Base-by-base conservation (phyloP, 2,888 invertebrate species). In the Melieria crassipennis region DNA sequence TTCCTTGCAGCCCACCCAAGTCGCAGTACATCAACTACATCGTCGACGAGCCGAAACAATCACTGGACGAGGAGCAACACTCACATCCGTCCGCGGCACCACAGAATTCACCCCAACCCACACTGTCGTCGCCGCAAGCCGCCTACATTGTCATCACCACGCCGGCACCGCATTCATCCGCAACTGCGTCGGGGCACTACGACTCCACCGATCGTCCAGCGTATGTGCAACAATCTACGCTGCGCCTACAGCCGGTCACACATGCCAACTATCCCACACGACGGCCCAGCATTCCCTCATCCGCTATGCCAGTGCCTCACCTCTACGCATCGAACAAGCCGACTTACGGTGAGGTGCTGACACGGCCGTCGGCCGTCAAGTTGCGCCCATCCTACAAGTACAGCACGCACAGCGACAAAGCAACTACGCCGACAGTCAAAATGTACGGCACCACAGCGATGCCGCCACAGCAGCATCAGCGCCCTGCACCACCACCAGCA, bases 41-140 rank as follows among this genome's bases (percentile, higher is more conserved):
- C 47, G 81, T 84, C 63, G 84, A 85, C 50, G 85, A 83, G 4
- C 85, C 85, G 1, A 80, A 83, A 30, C 85, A 85, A 73, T 81
- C 84, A 2, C 73, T 84, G 70, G 85, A 85, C 4, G 85, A 84
- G 61, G 83, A 84, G 47, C 83, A 80, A 47, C 80, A 79, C 4
- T 43, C 42, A 52, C 63, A 46, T 68, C 1, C 56, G n/a, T 43
- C 65, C 45, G 13, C 50, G 60, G 75, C 69, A 6, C 42, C 67
- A 4, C 42, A 72, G 55, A 46, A 69, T 11, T 63, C 66, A 58
- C 72, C 74, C 2, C 75, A 73, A 47, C n/a, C 73, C 7, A 67
- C 73, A 11, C 71, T 73, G 42, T 71, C 75, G 63, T 71, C 77
- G 4, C 79, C 80, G 16, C 78, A 78, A 66, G 77, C 81, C 50